A percentile compares a stretch with the other conserved stretches of the same genome.
Conservation (phyloP, 1,140 invertebrate genomes). For the Pomacea maculata region DNA sequence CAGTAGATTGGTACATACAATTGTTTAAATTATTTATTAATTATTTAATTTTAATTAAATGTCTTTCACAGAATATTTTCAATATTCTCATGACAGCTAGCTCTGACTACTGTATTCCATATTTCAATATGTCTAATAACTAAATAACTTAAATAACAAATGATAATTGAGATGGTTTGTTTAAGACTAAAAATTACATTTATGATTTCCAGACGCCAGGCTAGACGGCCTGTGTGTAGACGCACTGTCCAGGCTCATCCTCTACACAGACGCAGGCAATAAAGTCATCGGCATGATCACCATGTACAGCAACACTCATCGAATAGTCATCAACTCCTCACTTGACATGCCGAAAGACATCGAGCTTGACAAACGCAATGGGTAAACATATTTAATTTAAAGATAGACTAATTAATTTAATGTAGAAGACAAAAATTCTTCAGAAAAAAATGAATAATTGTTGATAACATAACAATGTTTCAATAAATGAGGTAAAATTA, state of each 20-base stretch:
- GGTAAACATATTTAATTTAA: constrained; percentile 21
- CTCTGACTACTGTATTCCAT: not conserved
- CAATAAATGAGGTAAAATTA: no score
- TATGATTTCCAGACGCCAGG: not conserved
- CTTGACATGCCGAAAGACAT: constrained; percentile 94
- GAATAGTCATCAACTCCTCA: constrained; percentile 78
- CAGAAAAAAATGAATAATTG: no score
- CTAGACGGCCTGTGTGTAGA: constrained; percentile 50
- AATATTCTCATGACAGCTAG: not conserved
- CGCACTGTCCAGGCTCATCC: constrained; percentile 35
- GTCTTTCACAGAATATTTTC: not conserved
- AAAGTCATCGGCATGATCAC: constrained; percentile 43
- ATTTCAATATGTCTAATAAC: not conserved
- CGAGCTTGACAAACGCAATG: constrained; percentile 81
- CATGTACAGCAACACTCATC: constrained; percentile 65
- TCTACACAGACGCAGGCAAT: constrained; percentile 52
- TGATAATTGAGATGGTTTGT: not conserved
- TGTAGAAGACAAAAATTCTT: no score
- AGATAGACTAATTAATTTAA: no score
- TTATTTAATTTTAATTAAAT: no score
- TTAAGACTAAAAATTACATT: not conserved
- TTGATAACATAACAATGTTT: no score
- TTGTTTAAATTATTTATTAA: no score
- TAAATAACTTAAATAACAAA: not conserved
- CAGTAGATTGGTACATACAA: no score